phyloP scores from a whole-genome alignment of 2,113 vertebrate genomes.

The Henicopernis longicauda region DNA sequence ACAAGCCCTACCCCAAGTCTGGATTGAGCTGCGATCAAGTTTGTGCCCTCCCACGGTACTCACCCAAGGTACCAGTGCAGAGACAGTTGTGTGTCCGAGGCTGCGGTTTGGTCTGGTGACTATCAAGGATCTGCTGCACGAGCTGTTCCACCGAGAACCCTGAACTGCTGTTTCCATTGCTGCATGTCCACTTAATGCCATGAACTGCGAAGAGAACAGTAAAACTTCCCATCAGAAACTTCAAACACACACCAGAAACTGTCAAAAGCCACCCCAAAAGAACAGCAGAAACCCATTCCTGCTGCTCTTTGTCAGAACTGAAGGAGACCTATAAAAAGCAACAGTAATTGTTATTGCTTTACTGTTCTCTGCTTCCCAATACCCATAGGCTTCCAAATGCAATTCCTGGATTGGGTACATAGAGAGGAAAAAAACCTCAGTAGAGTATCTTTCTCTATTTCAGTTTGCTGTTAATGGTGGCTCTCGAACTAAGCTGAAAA shows the following conservation, averaged over 20 bases:
- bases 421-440: neutral
- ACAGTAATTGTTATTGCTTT: neutral
- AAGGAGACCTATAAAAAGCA: neutral
- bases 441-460: neutral
- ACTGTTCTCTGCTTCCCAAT: neutral
- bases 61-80: slow-evolving; percentile 97
- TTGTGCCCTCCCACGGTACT: slow-evolving; percentile 45
- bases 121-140: slow-evolving; percentile 98
- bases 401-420: neutral
- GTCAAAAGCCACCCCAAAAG: neutral
- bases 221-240: slow-evolving; percentile 54
- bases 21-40: neutral
- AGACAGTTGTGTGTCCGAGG: slow-evolving; percentile 99
- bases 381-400: neutral
- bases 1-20: neutral
- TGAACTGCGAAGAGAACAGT: slow-evolving; percentile 87
- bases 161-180: slow-evolving; percentile 98
- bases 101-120: slow-evolving; percentile 99
- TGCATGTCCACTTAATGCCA: slow-evolving; percentile 99
- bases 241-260: neutral
- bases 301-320: neutral
- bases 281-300: neutral
- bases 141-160: slow-evolving; percentile 99
- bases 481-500: neutral
- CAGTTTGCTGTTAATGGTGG: neutral